Evolutionary conservation across 2,888 invertebrate species (phyloP), one percentile per base, ranked within the genome.

Genomic region (Andrena flavipes): DNA sequence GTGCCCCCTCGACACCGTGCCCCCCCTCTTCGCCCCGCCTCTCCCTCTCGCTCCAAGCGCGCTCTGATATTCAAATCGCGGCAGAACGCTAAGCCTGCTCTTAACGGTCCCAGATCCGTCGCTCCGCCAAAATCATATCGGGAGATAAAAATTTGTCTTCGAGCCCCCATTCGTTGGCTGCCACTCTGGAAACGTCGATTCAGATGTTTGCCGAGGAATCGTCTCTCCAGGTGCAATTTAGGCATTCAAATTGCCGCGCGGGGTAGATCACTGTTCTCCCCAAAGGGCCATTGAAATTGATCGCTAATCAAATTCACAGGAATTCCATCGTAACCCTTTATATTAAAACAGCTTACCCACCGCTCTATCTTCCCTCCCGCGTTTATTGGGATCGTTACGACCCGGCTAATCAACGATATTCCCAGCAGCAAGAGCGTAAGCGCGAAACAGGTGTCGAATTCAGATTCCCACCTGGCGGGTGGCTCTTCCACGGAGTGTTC

Each of bases 21-120:
- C 16, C 62, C 69, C 16, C 20, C 54, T 20, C 48, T 3, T 42
- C 16, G 4, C 29, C n/a, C 20, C 54, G 30, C 35, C 29, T 63
- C 42, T 26, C 33, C 70, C 29, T 10, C 16, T 23, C 10, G 48
- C 65, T 26, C n/a, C 64, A 5, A 35, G 23, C 60, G 62, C 70
- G 82, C 76, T 85, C 85, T 63, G 82, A 88, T 88, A 88, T 88
- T 88, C 87, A 88, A 88, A 88, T 88, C 81, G 73, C 79, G 63
- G 30, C 59, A 69, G 82, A 76, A 69, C 79, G 79, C 80, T 88
- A 85, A 87, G 86, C 83, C 71, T 56, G 76, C 81, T 85, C 85
- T 88, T 87, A 88, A 88, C 88, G 85, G 82, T 87, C 82, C 79
- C 79, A 63, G 75, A 81, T 78, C 80, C 76, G 64, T 71, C 69